Evolutionary conservation across 2,797 vertebrate genomes (phyloP), one percentile per base, ranked within the genome.

Genomic region (Phaenicophaeus curvirostris): DNA sequence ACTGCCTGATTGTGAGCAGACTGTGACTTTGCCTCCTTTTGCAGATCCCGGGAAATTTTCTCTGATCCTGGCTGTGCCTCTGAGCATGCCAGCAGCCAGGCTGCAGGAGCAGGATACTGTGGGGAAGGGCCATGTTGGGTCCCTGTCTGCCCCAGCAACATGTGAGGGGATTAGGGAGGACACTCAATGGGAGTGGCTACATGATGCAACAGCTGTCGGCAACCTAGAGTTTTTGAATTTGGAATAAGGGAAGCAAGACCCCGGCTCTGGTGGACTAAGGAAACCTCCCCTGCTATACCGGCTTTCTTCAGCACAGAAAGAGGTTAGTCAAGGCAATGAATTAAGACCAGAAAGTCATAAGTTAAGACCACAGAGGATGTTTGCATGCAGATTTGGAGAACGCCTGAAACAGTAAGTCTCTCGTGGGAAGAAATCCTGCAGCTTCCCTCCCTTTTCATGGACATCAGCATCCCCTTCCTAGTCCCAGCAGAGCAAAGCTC

Each of bases 141-240:
- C n/a, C 25, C 42, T 72, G 75, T 13, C 37, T 0, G 0, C 37
- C 20, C 58, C 4, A 4, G 58, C 6, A 19, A 65, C 46, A 48
- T 59, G n/a, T 5, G 3, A n/a, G 44, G 28, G 30, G 6, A 8
- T 0, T 0, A 50, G 42, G 23, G 13, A 20, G 7, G 13, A 53
- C 1, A 0, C 41, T 46, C 8, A 23, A 11, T 4, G 27, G 61
- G 28, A 12, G 2, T 8, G 57, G 42, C 37, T 24, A 35, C 68
- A 13, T 0, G 0, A 15, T 4, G 6, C 21, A 37, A 11, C 0
- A 0, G 72, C 53, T 50, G 17, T 25, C 4, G 2, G 46, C 53
- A 42, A 13, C 2, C 0, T 12, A 16, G n/a, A 35, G 19, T 5
- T 53, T 27, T 42, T 6, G 66, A n/a, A 39, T 35, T 46, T 30